These are phyloP conservation scores for Mizuhopecten yessoensis DNA, from an alignment of 1,140 invertebrate genomes.

Conservation along the genomic window DNA sequence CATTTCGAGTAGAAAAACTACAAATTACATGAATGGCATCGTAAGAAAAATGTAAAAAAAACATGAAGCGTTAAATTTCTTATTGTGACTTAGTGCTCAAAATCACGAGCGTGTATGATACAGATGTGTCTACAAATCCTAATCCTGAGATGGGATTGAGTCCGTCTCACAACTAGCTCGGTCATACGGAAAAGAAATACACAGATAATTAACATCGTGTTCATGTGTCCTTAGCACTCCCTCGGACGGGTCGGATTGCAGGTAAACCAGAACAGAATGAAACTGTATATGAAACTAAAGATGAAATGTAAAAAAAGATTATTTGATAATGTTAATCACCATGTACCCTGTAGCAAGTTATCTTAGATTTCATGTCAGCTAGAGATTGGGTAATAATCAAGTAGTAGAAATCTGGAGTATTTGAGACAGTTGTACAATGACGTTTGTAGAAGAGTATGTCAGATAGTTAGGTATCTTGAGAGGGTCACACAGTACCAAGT, in stretches of 20 bases:
- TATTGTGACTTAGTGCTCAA: constrained; percentile 20
- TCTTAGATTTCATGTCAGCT: no score
- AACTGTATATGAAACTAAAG: neutral
- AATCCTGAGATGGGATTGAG: constrained; percentile 11
- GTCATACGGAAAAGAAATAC: neutral
- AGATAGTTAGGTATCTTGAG: no score
- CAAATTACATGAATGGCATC: neutral
- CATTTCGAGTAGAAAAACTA: constrained; percentile 39
- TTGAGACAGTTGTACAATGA: no score
- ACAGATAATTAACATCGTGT: neutral
- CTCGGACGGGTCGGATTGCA: neutral
- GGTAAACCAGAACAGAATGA: neutral
- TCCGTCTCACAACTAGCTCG: neutral
- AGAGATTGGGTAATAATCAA: no score
- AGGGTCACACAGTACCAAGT: no score
- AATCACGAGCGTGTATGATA: neutral
- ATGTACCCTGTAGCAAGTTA: no score
- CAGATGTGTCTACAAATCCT: constrained; percentile 38
- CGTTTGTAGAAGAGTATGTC: no score
- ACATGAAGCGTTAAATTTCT: neutral
- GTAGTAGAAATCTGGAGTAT: no score
- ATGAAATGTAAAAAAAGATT: neutral
- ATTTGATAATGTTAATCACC: no score
- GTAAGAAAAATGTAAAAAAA: constrained; percentile 25
- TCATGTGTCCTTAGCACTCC: neutral